Percentiles rank a stretch among this genome's conserved stretches.
Conservation (phyloP, 64 coral and sea anemone species). For the Porites lutea region DNA sequence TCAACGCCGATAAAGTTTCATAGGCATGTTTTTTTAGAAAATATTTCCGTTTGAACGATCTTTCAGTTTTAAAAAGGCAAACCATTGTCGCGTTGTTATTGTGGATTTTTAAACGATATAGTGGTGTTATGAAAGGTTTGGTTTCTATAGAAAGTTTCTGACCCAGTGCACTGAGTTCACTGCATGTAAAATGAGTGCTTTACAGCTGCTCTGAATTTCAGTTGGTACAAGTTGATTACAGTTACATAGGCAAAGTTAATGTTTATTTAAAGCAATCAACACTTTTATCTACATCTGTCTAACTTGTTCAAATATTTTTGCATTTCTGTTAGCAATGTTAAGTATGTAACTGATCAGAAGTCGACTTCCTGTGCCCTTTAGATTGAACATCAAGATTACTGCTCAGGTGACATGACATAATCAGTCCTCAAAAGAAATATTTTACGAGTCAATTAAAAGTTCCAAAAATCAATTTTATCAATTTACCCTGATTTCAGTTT, state of each 20-base stretch:
- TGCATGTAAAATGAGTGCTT: neutral
- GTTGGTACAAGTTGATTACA: neutral
- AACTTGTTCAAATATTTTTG: neutral
- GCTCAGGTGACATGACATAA: neutral
- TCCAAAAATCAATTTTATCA: neutral
- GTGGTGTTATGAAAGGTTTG: too few species aligned
- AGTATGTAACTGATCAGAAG: neutral
- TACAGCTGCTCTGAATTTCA: neutral
- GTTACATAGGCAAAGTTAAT: neutral
- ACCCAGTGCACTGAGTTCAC: too few species aligned
- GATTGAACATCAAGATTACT: neutral
- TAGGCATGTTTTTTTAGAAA: too few species aligned
- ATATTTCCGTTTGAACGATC: too few species aligned
- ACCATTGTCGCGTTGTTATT: too few species aligned
- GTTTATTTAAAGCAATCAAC: neutral
- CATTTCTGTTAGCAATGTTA: neutral
- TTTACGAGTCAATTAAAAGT: neutral
- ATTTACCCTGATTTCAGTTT: neutral
- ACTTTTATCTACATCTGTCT: neutral
- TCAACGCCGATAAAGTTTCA: too few species aligned
- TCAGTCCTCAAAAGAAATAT: neutral
- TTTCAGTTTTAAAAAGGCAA: too few species aligned
- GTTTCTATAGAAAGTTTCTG: too few species aligned
- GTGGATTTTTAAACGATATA: too few species aligned
- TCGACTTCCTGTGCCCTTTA: neutral